Percentiles rank a stretch among this genome's conserved stretches.
These are phyloP conservation scores for Ptilorrhoa leucosticta DNA, from an alignment of 2,113 vertebrate genomes.

Conservation along the genomic window DNA sequence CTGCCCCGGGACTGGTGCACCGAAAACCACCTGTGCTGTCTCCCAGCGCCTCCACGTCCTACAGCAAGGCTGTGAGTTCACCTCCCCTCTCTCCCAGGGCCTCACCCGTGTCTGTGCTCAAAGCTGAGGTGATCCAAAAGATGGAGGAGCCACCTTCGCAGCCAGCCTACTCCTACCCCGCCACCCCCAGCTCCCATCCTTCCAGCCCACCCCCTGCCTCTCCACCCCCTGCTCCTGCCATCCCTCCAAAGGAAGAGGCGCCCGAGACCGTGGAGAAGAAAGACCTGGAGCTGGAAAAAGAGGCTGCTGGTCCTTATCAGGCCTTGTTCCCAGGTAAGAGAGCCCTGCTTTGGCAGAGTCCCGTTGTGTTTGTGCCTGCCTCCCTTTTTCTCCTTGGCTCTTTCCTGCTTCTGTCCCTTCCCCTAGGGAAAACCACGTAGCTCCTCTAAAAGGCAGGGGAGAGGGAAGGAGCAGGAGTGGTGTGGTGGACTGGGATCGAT, in stretches of 20 bases:
- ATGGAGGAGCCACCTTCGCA: slow-evolving; percentile 79
- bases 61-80: slow-evolving; percentile 79
- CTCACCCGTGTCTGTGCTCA: slow-evolving; percentile 81
- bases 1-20: slow-evolving; percentile 74
- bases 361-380: background rate
- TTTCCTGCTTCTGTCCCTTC: slow-evolving; percentile 48
- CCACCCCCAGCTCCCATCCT: slow-evolving; percentile 80
- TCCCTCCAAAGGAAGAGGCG: slow-evolving; percentile 83
- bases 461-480: background rate
- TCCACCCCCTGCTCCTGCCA: slow-evolving; percentile 74
- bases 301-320: slow-evolving; percentile 74
- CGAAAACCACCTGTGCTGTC: slow-evolving; percentile 80
- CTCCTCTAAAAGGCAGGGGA: background rate
- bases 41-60: slow-evolving; percentile 75
- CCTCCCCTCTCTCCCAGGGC: slow-evolving; percentile 75
- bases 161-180: slow-evolving; percentile 79
- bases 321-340: slow-evolving; percentile 84
- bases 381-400: slow-evolving; percentile 15
- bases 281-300: slow-evolving; percentile 78
- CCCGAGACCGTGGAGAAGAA: slow-evolving; percentile 80
- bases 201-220: slow-evolving; percentile 72
- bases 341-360: slow-evolving; percentile 34
- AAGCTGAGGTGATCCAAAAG: slow-evolving; percentile 87
- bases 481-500: background rate
- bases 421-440: background rate